phyloP scores from a whole-genome alignment of 2,797 vertebrate species.

The Tinamus major region DNA sequence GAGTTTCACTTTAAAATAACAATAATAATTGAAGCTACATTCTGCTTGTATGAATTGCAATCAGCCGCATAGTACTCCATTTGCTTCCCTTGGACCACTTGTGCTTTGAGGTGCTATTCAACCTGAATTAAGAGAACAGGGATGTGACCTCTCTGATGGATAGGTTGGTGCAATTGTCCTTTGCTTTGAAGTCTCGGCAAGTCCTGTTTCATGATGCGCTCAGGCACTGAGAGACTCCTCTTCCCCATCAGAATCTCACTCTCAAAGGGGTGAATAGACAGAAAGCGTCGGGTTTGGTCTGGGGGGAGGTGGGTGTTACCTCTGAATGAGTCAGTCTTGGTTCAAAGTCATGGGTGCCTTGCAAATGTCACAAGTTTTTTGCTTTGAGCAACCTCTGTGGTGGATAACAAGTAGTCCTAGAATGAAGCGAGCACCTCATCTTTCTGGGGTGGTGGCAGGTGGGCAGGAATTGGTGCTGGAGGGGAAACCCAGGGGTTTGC shows the following conservation, averaged over 20 bases:
- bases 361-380: background rate
- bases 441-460: background rate
- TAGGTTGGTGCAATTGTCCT: fast-evolving
- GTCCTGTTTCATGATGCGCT: background rate
- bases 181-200: background rate
- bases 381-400: background rate
- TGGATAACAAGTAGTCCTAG: background rate
- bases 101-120: background rate
- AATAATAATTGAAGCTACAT: background rate
- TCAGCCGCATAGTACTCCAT: fast-evolving
- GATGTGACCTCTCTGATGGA: background rate
- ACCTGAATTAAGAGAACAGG: background rate
- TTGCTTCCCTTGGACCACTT: background rate
- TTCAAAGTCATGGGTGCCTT: fast-evolving
- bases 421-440: fast-evolving
- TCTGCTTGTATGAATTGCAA: background rate
- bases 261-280: fast-evolving
- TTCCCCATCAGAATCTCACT: background rate
- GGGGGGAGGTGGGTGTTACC: no score
- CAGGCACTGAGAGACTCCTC: fast-evolving
- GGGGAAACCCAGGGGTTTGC: background rate
- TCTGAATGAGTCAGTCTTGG: background rate
- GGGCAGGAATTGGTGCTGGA: background rate
- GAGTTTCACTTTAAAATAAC: slow-evolving; percentile 37
- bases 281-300: fast-evolving